These are phyloP conservation scores for Spinibarbus caldwelli DNA, from an alignment of 2,797 vertebrate species.

Conservation along the genomic window DNA sequence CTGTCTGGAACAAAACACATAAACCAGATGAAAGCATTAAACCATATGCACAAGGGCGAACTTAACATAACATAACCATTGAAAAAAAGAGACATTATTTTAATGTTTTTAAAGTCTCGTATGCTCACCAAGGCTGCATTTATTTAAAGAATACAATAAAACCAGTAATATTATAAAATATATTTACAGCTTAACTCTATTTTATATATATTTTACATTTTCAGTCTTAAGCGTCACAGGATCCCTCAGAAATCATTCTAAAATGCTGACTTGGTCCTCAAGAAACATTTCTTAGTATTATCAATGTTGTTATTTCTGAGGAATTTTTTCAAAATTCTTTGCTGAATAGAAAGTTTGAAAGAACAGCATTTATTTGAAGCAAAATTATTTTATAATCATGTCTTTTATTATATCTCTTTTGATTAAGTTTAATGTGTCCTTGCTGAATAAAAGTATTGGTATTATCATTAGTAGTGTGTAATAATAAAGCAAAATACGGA, in stretches of 20 bases:
- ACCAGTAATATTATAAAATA: neutral
- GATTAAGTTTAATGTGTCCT: neutral
- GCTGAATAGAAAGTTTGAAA: neutral
- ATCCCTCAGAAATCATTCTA: neutral
- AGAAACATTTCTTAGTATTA: too few relatives aligned
- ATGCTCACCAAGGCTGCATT: neutral
- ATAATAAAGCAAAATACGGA: neutral
- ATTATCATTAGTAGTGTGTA: neutral
- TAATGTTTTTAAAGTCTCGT: neutral
- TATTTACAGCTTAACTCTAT: neutral
- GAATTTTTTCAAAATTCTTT: neutral
- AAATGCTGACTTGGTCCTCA: neutral
- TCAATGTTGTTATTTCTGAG: neutral
- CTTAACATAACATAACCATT: neutral
- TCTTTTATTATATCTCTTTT: too few relatives aligned
- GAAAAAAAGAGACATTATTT: neutral
- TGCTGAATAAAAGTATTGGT: neutral
- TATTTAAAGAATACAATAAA: neutral
- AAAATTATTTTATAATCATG: neutral
- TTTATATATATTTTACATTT: too few relatives aligned
- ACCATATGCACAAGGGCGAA: neutral
- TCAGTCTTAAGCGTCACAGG: neutral
- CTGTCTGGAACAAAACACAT: constrained; percentile 4
- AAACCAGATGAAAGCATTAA: constrained; percentile 12
- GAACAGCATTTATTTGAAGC: neutral